Percentiles rank a stretch among this genome's conserved stretches.
These are phyloP conservation scores for Entomobrya multifasciata DNA, from an alignment of 2,888 invertebrate genomes.

Conservation along the genomic window DNA sequence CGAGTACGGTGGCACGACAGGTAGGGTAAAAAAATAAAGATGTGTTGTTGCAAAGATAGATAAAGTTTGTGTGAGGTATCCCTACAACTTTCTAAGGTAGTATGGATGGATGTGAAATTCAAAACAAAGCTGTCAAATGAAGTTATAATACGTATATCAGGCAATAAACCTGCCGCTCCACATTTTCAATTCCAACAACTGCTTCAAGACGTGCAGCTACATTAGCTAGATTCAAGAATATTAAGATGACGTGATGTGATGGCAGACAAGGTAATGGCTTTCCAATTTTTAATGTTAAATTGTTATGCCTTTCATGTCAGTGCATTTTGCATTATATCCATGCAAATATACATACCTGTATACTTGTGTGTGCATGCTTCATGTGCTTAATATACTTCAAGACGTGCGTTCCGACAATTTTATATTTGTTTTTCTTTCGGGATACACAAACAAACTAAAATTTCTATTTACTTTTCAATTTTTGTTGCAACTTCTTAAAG, in stretches of 20 bases:
- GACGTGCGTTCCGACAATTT: not conserved
- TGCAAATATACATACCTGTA: not conserved
- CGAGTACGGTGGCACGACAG: conserved; percentile 37
- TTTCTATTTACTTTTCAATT: conserved; percentile 23
- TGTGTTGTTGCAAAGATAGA: not conserved
- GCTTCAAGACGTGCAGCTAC: conserved; percentile 37
- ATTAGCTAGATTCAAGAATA: too few species aligned
- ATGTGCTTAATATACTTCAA: not conserved
- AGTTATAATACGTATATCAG: not conserved
- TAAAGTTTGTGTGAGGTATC: conserved; percentile 48
- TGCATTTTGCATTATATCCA: not conserved
- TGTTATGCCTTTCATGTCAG: too few species aligned
- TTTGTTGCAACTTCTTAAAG: conserved; percentile 32
- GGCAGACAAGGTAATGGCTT: not conserved
- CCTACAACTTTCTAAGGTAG: not conserved
- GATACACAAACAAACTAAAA: not conserved
- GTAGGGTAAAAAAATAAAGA: conserved; percentile 39
- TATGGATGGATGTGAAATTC: not conserved
- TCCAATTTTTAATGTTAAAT: not conserved
- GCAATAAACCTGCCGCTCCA: conserved; percentile 19
- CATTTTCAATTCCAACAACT: conserved; percentile 28
- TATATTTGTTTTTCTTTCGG: conserved; percentile 23
- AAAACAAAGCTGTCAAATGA: conserved; percentile 40
- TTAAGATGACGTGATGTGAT: conserved; percentile 1
- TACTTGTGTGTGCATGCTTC: not conserved